Base-by-base conservation (phyloP, 2,797 vertebrate species). In the Typhlichthys subterraneus region DNA sequence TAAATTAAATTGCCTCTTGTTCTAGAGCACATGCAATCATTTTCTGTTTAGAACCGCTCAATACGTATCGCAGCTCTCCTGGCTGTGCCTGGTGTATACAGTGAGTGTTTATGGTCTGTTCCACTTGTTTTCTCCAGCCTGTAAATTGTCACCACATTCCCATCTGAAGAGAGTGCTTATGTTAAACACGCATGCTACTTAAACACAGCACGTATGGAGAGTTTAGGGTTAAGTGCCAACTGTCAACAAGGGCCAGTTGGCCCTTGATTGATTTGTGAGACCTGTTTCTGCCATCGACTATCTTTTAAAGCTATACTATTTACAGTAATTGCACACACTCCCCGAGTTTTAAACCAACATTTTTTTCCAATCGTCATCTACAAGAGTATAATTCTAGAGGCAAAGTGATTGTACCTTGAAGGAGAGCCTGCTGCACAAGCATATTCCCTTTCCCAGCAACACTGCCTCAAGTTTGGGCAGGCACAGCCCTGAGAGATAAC, bases 201-300 rank as follows among this genome's bases (percentile, higher is more conserved):
- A 33, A 71, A 74, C 69, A 59, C 56, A 65, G 51, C 53, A 51
- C 60, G 57, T 61, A 65, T 54, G 52, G 48, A 66, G 61, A 67
- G 59, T 55, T 45, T 53, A 53, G 60, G 49, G 64, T 69, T 53
- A 74, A 72, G 69, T 49, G 17, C 47, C 23, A 5, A 31, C 57
- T 72, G 65, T 77, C 69, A 79, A 70, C 65, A 45, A 72, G 13
- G 64, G 49, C 57, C n/a, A n/a, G n/a, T n/a, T n/a, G n/a, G n/a
- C n/a, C n/a, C n/a, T n/a, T n/a, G 3, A 42, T 42, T 23, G 51
- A 52, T 9, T 10, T 29, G 42, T 46, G 42, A 45, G 38, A 56
- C 47, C 45, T 48, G 46, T 58, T 15, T 45, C 15, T 54, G n/a
- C 17, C 12, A 42, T 49, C 23, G 4, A 29, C 23, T 46, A 11